Percentiles rank a stretch among this genome's conserved stretches.
These are phyloP conservation scores for Euplexia lucipara DNA, from an alignment of 2,888 invertebrate species.

Conservation along the genomic window DNA sequence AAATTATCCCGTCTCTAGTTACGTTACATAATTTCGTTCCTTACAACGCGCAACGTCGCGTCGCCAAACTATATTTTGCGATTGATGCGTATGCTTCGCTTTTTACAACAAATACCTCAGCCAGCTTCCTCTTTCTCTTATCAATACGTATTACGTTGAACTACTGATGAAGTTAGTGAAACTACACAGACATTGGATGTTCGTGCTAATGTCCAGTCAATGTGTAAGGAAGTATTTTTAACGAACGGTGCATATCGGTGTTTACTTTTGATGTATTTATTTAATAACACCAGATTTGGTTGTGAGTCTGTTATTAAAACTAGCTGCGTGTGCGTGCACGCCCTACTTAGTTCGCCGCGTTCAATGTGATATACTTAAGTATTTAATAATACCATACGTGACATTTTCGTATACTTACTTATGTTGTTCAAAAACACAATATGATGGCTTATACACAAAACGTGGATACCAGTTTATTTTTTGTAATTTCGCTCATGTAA, in stretches of 20 bases:
- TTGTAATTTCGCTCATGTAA: not conserved
- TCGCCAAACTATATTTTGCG: constrained; percentile 1
- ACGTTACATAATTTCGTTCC: constrained; percentile 19
- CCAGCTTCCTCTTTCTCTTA: not conserved
- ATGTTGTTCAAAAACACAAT: not conserved
- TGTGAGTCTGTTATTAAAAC: constrained; percentile 66
- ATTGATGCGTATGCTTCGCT: not conserved
- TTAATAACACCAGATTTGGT: constrained; percentile 61
- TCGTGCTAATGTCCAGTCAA: constrained; percentile 24
- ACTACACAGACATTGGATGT: not conserved
- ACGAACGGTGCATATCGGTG: constrained; percentile 54
- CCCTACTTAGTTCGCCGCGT: constrained; percentile 53
- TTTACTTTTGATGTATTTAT: constrained; percentile 43
- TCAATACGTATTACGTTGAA: not conserved
- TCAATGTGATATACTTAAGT: constrained; percentile 77
- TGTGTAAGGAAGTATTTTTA: constrained; percentile 19
- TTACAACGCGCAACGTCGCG: no score
- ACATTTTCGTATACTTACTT: constrained; percentile 1
- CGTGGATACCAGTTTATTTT: no score
- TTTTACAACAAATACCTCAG: constrained; percentile 6
- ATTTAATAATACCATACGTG: constrained; percentile 48
- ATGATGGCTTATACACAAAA: no score
- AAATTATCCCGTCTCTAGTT: no score
- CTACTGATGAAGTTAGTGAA: constrained; percentile 9
- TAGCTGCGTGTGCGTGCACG: constrained; percentile 41